A percentile compares a stretch with the other conserved stretches of the same genome.
These are phyloP conservation scores for Pachymerium ferrugineum DNA, from an alignment of 2,888 invertebrate genomes.

Conservation along the genomic window DNA sequence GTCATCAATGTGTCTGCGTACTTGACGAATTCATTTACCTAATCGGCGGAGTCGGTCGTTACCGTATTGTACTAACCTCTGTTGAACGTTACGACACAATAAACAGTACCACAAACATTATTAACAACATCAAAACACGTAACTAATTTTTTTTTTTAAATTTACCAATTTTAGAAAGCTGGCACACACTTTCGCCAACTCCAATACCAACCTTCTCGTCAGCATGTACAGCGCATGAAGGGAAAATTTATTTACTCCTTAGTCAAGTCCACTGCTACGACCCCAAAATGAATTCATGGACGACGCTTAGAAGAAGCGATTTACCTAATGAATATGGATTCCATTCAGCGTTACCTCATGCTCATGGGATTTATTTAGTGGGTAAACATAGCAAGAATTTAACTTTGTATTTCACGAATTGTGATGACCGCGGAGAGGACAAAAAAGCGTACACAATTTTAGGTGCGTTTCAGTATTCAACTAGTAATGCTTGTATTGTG, in stretches of 20 bases:
- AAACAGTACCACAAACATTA: constrained; percentile 36
- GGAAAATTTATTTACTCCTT: constrained; percentile 40
- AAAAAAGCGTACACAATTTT: constrained; percentile 21
- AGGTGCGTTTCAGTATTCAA: constrained; percentile 32
- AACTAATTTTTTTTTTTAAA: neutral
- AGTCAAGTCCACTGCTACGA: constrained; percentile 40
- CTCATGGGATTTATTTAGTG: constrained; percentile 40
- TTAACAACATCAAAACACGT: neutral
- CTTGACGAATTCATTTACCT: constrained; percentile 41
- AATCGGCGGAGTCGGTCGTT: constrained; percentile 43
- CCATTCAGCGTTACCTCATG: constrained; percentile 40
- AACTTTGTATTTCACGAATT: constrained; percentile 22
- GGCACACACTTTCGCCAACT: constrained; percentile 39
- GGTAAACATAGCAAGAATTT: constrained; percentile 36
- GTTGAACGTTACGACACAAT: constrained; percentile 39
- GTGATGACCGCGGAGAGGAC: neutral
- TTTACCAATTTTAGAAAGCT: constrained; percentile 31
- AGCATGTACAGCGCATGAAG: constrained; percentile 40
- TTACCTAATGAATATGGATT: constrained; percentile 38
- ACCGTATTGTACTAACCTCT: constrained; percentile 41
- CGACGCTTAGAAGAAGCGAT: constrained; percentile 35
- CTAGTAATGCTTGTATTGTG: constrained; percentile 37
- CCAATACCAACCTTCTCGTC: constrained; percentile 40
- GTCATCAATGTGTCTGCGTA: constrained; percentile 42
- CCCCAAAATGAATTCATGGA: constrained; percentile 38